phyloP scores from a whole-genome alignment of 2,888 invertebrate genomes.

The Drosophila prostipennis region DNA sequence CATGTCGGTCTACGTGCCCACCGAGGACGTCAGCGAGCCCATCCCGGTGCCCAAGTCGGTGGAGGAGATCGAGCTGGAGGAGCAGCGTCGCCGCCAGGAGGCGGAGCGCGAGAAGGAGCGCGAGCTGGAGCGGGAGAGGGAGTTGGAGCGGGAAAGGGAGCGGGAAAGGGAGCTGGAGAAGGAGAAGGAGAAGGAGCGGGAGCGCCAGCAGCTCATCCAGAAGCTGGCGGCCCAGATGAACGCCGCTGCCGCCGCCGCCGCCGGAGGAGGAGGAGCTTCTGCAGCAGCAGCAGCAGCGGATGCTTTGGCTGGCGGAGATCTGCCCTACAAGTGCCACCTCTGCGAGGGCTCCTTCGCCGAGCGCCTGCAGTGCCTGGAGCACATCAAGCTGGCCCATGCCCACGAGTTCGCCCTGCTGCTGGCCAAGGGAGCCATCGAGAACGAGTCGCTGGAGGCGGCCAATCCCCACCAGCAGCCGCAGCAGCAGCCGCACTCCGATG shows the following conservation, averaged over 20 bases:
- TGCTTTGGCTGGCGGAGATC: constrained; percentile 83
- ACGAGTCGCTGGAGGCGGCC: constrained; percentile 83
- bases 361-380: constrained; percentile 91
- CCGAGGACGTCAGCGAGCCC: constrained; percentile 84
- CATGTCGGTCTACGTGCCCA: constrained; percentile 85
- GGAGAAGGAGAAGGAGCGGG: constrained; percentile 47
- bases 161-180: constrained; percentile 44
- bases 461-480: constrained; percentile 1
- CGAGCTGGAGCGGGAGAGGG: constrained; percentile 38
- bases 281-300: background rate
- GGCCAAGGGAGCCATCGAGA: constrained; percentile 91
- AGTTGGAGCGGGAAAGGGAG: constrained; percentile 57
- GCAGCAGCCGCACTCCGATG: constrained; percentile 53
- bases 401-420: constrained; percentile 93
- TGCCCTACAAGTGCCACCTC: constrained; percentile 96
- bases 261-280: constrained; percentile 1
- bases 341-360: constrained; percentile 94
- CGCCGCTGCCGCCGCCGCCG: constrained; percentile 29
- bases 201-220: constrained; percentile 70
- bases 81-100: constrained; percentile 77
- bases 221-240: constrained; percentile 81
- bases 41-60: constrained; percentile 83
- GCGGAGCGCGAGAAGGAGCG: constrained; percentile 59
- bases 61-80: constrained; percentile 82
- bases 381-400: constrained; percentile 90